A percentile compares a stretch with the other conserved stretches of the same genome.
Evolutionary conservation across 2,113 vertebrate genomes (phyloP).

Genomic region (Verasper variegatus): DNA sequence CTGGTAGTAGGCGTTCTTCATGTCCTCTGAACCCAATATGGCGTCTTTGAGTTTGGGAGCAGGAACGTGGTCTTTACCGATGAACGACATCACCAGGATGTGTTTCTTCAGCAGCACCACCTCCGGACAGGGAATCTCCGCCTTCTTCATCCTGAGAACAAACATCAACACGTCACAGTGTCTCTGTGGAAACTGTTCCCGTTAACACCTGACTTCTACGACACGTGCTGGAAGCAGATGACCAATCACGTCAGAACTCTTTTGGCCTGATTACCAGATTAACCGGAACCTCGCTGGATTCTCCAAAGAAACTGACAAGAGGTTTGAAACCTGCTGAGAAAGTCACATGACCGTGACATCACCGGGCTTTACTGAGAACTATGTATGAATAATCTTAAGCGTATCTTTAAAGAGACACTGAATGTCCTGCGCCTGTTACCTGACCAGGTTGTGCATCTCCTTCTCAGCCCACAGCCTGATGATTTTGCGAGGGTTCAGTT

Average conservation of each 20-base stretch:
- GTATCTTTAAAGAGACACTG: no score
- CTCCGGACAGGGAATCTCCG: conserved; percentile 91
- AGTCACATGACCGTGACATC: no score
- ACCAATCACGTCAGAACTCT: background rate
- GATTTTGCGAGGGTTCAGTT: conserved; percentile 95
- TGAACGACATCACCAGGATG: conserved; percentile 97
- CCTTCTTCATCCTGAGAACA: conserved; percentile 89
- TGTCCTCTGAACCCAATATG: conserved; percentile 87
- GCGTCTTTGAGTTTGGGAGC: conserved; percentile 96
- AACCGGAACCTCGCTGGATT: no score
- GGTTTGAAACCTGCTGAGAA: no score
- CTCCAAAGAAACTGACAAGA: no score
- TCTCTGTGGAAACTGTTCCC: background rate
- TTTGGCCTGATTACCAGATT: no score
- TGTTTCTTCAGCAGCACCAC: conserved; percentile 95
- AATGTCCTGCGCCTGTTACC: conserved; percentile 71
- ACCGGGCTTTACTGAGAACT: no score
- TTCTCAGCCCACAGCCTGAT: conserved; percentile 99
- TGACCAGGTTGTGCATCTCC: conserved; percentile 96
- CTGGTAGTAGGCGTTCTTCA: conserved; percentile 90
- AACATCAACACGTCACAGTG: background rate
- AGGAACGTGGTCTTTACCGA: conserved; percentile 93
- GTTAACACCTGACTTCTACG: no score
- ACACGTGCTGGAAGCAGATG: background rate
- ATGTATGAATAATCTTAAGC: no score